Conservation (phyloP, 2,113 vertebrate genomes). For the Microtus montanus region DNA sequence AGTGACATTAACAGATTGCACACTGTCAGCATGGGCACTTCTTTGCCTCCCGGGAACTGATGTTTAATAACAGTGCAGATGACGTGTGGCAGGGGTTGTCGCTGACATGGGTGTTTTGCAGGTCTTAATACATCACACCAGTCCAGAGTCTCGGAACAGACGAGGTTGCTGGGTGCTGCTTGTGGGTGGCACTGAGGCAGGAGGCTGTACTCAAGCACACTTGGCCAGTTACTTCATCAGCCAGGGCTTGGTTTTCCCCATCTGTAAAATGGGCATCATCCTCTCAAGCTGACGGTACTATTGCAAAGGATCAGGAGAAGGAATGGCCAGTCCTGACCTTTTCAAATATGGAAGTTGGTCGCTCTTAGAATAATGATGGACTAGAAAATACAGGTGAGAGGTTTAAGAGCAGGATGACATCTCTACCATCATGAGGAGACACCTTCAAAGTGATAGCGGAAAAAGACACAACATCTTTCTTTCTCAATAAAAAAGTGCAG, state of each 20-base stretch:
- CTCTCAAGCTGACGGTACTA: neutral
- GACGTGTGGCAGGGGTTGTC: conserved; percentile 84
- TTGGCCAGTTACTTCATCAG: neutral
- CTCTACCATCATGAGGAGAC: neutral
- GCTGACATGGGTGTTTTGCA: conserved; percentile 85
- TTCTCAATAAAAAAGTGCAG: neutral
- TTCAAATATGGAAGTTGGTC: neutral
- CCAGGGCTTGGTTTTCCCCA: conserved; percentile 39
- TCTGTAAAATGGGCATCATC: conserved; percentile 14
- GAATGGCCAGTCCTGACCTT: neutral
- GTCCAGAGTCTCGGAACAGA: conserved; percentile 70
- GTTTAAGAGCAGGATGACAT: neutral
- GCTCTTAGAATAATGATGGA: neutral
- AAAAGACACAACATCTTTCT: neutral
- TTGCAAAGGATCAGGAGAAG: neutral
- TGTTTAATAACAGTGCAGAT: conserved; percentile 87
- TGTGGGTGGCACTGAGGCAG: neutral
- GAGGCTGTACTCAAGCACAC: neutral
- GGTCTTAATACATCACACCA: conserved; percentile 84
- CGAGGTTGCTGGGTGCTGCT: conserved; percentile 62
- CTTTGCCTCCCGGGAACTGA: conserved; percentile 82
- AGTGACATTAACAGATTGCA: conserved; percentile 86
- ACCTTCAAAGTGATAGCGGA: neutral
- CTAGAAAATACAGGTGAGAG: neutral
- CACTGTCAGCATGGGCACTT: conserved; percentile 77